Percentiles rank a stretch among this genome's conserved stretches.
Conservation (phyloP, 2,797 vertebrate species). For the Argya squamiceps region DNA sequence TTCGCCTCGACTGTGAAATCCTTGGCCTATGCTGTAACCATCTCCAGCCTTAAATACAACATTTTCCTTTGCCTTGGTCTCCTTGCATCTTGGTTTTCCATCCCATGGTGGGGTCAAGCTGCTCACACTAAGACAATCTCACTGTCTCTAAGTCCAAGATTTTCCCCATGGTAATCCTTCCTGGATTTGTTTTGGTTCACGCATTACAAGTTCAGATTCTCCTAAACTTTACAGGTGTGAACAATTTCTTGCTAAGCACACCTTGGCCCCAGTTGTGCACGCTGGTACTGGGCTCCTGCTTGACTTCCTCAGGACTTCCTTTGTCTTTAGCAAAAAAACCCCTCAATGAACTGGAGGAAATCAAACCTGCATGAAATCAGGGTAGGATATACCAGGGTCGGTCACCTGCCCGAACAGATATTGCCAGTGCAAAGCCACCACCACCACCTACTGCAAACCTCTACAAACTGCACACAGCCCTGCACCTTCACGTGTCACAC, state of each 20-base stretch:
- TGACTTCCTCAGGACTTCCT: neutral
- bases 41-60: neutral
- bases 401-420: neutral
- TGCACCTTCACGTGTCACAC: rapidly evolving
- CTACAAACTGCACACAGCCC: neutral
- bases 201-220: neutral
- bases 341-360: neutral
- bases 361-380: neutral
- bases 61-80: neutral
- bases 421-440: neutral
- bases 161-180: neutral
- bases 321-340: neutral
- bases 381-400: neutral
- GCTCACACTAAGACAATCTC: neutral
- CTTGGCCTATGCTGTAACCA: neutral
- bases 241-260: neutral
- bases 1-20: neutral
- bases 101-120: neutral
- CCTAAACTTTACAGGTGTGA: neutral
- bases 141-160: neutral
- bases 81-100: neutral
- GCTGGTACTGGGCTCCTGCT: neutral
- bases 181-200: neutral
- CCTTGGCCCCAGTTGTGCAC: rapidly evolving
- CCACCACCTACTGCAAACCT: neutral